Conservation (phyloP, 2,888 invertebrate genomes). For the Boloria selene region DNA sequence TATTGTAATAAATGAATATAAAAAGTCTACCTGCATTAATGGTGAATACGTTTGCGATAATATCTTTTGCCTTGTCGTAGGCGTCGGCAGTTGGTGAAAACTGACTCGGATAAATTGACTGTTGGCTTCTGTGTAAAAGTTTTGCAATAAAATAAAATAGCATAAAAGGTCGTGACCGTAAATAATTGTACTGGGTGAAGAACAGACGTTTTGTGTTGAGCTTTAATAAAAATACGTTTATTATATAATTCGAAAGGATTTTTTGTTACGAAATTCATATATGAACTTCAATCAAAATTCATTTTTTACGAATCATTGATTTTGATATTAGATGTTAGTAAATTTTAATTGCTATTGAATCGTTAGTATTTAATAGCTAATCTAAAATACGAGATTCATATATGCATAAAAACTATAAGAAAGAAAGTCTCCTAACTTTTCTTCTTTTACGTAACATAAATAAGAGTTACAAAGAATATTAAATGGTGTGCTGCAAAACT, state of each 20-base stretch:
- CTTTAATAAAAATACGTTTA: background rate
- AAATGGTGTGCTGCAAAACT: no score
- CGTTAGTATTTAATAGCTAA: no score
- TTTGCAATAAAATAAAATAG: slow-evolving; percentile 27
- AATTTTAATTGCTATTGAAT: no score
- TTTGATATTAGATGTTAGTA: no score
- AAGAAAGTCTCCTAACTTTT: background rate
- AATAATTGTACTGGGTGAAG: slow-evolving; percentile 24
- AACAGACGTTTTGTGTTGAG: slow-evolving; percentile 1
- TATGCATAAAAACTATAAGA: background rate
- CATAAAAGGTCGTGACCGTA: slow-evolving; percentile 34
- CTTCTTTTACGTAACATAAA: no score
- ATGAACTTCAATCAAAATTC: no score
- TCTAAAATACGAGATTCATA: background rate
- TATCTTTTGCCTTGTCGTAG: slow-evolving; percentile 25
- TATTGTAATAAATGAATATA: slow-evolving; percentile 20
- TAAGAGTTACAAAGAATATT: no score
- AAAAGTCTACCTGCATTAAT: slow-evolving; percentile 11
- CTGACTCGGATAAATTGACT: slow-evolving; percentile 29
- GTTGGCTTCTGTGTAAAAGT: slow-evolving; percentile 29
- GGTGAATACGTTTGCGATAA: background rate
- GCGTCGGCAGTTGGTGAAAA: slow-evolving; percentile 25
- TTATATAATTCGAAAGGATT: background rate
- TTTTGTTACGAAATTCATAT: no score
- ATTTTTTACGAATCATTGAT: no score